phyloP scores from a whole-genome alignment of 2,888 invertebrate species.

The Sepioteuthis lessoniana region DNA sequence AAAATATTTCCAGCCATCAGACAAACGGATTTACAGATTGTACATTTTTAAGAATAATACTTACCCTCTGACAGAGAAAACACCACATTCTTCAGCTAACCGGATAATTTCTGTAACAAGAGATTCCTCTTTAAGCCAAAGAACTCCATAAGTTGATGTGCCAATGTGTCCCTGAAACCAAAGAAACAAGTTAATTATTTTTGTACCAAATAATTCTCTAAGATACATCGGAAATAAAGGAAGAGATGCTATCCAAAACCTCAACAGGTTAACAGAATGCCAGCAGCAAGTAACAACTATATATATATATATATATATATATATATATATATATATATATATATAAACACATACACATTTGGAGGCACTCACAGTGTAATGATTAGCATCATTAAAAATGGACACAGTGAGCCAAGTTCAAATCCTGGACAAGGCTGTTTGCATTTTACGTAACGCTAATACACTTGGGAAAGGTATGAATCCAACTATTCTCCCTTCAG shows the following conservation, averaged over 20 bases:
- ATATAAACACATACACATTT: too few relatives aligned
- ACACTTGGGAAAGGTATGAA: too few relatives aligned
- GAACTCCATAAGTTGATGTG: slow-evolving; percentile 84
- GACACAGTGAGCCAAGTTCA: too few relatives aligned
- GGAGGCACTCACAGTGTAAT: too few relatives aligned
- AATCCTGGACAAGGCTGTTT: too few relatives aligned
- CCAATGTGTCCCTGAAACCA: slow-evolving; percentile 82
- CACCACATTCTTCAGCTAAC: slow-evolving; percentile 85
- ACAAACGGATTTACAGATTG: background rate
- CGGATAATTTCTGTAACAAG: slow-evolving; percentile 79
- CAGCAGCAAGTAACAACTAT: background rate
- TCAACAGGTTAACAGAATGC: too few relatives aligned
- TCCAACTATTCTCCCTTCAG: too few relatives aligned
- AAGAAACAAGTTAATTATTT: background rate
- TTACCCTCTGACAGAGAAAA: slow-evolving; percentile 87
- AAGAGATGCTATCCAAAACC: too few relatives aligned
- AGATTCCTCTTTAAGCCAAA: slow-evolving; percentile 81
- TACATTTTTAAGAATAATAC: slow-evolving; percentile 38
- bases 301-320: slow-evolving; percentile 19
- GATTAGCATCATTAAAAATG: too few relatives aligned
- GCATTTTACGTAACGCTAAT: too few relatives aligned
- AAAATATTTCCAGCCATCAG: background rate
- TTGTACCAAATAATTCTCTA: too few relatives aligned
- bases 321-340: slow-evolving; percentile 2
- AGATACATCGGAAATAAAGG: too few relatives aligned